A percentile compares a stretch with the other conserved stretches of the same genome.
phyloP scores from a whole-genome alignment of 2,113 vertebrate species.

The Ctenomys sociabilis region DNA sequence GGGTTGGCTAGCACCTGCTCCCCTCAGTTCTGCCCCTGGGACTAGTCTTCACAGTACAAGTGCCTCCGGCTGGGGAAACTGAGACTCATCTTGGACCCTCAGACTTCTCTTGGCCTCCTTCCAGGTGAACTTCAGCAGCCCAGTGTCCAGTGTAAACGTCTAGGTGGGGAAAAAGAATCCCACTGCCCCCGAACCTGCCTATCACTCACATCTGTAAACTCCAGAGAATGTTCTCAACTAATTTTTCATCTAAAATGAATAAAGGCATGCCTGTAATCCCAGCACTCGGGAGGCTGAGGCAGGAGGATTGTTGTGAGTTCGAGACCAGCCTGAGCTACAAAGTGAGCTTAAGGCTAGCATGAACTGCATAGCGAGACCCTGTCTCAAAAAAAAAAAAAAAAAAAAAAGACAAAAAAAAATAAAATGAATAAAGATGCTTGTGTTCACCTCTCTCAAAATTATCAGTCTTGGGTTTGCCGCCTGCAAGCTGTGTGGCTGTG shows the following conservation, averaged over 20 bases:
- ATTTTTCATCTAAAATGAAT: constrained; percentile 25
- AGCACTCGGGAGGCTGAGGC: too few species aligned
- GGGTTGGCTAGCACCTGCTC: not conserved
- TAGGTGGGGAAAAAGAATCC: not conserved
- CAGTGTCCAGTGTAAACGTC: not conserved
- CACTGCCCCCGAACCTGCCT: not conserved
- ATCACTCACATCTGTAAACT: not conserved
- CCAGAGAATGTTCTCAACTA: not conserved
- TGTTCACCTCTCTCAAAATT: constrained; percentile 44
- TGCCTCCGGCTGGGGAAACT: not conserved
- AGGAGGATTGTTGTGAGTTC: too few species aligned
- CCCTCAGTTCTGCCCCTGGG: not conserved
- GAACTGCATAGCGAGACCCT: too few species aligned
- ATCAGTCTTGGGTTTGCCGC: not conserved
- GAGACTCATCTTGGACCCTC: not conserved
- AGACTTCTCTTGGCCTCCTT: not conserved
- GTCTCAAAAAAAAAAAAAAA: too few species aligned
- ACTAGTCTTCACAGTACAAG: not conserved
- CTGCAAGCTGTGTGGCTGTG: not conserved
- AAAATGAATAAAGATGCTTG: constrained; percentile 55
- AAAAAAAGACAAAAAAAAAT: too few species aligned
- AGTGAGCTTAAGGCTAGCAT: too few species aligned
- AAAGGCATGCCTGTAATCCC: too few species aligned
- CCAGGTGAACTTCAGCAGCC: not conserved
- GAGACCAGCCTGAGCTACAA: too few species aligned